Percentiles rank a stretch among this genome's conserved stretches.
Conservation (phyloP, 2,888 invertebrate species). For the Drosophila yooni region DNA sequence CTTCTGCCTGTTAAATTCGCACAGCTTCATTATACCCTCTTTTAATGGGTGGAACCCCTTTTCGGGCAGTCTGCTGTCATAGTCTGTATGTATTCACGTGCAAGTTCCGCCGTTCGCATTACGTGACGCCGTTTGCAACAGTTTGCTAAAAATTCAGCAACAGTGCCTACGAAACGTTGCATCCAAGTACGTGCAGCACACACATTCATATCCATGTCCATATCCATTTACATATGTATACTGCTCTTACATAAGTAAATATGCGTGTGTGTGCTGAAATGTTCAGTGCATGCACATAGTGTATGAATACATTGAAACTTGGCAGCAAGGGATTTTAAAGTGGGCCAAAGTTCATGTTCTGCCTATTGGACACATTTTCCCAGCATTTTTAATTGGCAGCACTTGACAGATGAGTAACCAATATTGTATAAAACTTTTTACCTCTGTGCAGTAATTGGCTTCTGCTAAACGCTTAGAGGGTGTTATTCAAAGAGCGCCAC, state of each 20-base stretch:
- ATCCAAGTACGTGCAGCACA: constrained; percentile 35
- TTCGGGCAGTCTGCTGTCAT: neutral
- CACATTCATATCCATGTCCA: neutral
- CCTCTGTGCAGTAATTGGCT: neutral
- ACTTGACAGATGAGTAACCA: neutral
- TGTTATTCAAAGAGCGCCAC: neutral
- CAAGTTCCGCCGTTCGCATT: constrained; percentile 40
- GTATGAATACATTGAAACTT: constrained; percentile 1
- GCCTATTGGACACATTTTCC: constrained; percentile 43
- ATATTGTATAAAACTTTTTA: neutral
- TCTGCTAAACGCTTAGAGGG: neutral
- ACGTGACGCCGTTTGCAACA: constrained; percentile 66
- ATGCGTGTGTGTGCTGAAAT: neutral
- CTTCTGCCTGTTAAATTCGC: neutral
- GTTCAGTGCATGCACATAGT: neutral
- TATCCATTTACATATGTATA: neutral
- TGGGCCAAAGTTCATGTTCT: constrained; percentile 48
- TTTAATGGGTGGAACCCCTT: too few relatives aligned
- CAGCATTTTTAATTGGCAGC: constrained; percentile 6
- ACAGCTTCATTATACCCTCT: neutral
- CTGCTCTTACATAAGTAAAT: constrained; percentile 1
- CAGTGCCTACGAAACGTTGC: constrained; percentile 52
- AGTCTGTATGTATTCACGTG: constrained; percentile 4
- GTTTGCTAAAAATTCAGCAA: constrained; percentile 46
- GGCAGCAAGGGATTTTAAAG: constrained; percentile 30